phyloP scores from a whole-genome alignment of 2,113 vertebrate genomes.

The Pheucticus melanocephalus region DNA sequence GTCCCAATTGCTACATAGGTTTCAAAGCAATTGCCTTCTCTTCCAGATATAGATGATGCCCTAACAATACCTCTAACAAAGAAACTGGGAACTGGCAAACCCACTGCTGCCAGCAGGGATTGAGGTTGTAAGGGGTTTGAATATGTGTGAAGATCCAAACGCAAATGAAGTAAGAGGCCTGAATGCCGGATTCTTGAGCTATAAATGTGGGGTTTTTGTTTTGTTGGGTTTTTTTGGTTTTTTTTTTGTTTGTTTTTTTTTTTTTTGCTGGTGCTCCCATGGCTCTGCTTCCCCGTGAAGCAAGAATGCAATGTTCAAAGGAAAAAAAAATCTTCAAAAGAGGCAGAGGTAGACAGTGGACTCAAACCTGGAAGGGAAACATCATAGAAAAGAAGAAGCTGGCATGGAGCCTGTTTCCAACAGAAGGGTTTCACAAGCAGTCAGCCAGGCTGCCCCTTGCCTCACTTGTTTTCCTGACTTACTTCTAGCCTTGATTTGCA shows the following conservation, averaged over 20 bases:
- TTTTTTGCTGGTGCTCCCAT: not conserved
- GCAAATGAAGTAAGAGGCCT: not conserved
- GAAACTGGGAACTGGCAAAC: slow-evolving; percentile 4
- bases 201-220: not conserved
- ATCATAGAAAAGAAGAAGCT: slow-evolving; percentile 16
- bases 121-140: not conserved
- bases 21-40: slow-evolving; percentile 13
- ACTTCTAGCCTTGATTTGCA: not conserved
- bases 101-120: not conserved
- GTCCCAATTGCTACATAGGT: not conserved
- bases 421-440: slow-evolving; percentile 21
- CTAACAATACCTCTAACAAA: slow-evolving; percentile 4
- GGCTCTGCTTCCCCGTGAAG: not conserved
- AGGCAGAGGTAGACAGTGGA: slow-evolving; percentile 3
- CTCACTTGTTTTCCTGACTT: slow-evolving; percentile 38
- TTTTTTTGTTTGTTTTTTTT: not conserved
- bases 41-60: not conserved
- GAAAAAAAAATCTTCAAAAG: slow-evolving; percentile 12
- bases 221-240: not conserved
- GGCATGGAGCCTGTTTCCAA: slow-evolving; percentile 1
- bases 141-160: not conserved
- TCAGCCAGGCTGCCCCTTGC: slow-evolving; percentile 10
- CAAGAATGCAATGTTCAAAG: slow-evolving; percentile 12
- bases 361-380: slow-evolving; percentile 16
- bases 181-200: slow-evolving; percentile 1